These are phyloP conservation scores for Dioctria rufipes DNA, from an alignment of 2,888 invertebrate species.

Conservation along the genomic window DNA sequence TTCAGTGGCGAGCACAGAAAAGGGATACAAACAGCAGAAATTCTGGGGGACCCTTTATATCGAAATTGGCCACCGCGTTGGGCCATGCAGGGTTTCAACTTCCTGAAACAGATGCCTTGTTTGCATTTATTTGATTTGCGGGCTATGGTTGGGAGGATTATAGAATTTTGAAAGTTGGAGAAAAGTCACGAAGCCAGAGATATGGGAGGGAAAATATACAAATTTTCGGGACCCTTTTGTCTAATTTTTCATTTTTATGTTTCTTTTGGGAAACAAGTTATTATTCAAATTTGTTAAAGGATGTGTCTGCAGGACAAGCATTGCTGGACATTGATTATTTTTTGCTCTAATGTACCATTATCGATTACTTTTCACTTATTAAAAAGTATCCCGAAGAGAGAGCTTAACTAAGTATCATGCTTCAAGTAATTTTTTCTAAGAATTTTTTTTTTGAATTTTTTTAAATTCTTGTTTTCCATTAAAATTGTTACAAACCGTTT, in stretches of 20 bases:
- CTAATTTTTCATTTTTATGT: slow-evolving; percentile 47
- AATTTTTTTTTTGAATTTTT: too few species aligned
- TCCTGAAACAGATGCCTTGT: slow-evolving; percentile 52
- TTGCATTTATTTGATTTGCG: slow-evolving; percentile 53
- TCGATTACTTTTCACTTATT: too few species aligned
- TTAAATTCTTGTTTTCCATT: too few species aligned
- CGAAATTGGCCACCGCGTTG: not conserved
- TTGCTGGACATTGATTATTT: not conserved
- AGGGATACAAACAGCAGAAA: not conserved
- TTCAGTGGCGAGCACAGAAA: slow-evolving; percentile 14
- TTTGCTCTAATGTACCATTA: too few species aligned
- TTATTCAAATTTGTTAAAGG: slow-evolving; percentile 39
- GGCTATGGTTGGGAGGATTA: slow-evolving; percentile 38
- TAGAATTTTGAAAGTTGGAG: slow-evolving; percentile 46
- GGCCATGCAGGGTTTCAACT: slow-evolving; percentile 16
- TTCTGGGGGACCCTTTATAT: not conserved
- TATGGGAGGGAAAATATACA: not conserved
- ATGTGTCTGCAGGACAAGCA: not conserved
- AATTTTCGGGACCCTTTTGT: slow-evolving; percentile 33
- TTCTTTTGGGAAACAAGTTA: slow-evolving; percentile 34
- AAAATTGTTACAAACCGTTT: too few species aligned
- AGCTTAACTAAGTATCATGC: too few species aligned
- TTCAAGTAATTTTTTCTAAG: too few species aligned
- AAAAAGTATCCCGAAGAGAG: too few species aligned
- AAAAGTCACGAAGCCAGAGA: slow-evolving; percentile 23